A percentile compares a stretch with the other conserved stretches of the same genome.
phyloP scores from a whole-genome alignment of 2,888 invertebrate species.

The Xanthorhoe spadicearia region DNA sequence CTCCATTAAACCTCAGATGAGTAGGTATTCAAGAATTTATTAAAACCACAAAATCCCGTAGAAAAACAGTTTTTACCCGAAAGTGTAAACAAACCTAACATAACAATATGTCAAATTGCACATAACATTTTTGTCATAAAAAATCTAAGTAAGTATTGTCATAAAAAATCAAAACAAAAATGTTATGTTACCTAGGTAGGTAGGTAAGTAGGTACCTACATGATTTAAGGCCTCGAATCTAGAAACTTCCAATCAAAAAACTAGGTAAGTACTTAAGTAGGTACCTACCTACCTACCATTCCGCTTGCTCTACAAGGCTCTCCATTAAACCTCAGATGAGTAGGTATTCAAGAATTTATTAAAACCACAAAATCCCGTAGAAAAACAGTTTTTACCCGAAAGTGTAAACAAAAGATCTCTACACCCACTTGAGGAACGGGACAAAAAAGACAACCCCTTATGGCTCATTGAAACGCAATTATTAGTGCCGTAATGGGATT shows the following conservation, averaged over 20 bases:
- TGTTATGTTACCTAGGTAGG: no score
- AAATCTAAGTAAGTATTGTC: no score
- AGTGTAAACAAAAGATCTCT: slow-evolving; percentile 66
- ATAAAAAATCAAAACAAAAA: no score
- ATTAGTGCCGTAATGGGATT: slow-evolving; percentile 63
- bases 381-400: slow-evolving; percentile 51
- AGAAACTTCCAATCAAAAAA: no score
- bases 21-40: slow-evolving; percentile 39
- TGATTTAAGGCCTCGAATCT: no score
- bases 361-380: slow-evolving; percentile 32
- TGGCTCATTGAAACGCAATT: slow-evolving; percentile 63
- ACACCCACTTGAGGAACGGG: slow-evolving; percentile 62
- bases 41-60: slow-evolving; percentile 33
- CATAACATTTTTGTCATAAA: no score
- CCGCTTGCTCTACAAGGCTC: no score
- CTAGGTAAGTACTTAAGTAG: no score
- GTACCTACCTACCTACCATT: no score
- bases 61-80: slow-evolving; percentile 51
- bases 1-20: background rate
- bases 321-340: background rate
- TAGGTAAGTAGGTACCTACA: no score
- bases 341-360: slow-evolving; percentile 40
- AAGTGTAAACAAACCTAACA: slow-evolving; percentile 69
- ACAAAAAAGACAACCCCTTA: slow-evolving; percentile 58
- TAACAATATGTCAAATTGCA: no score